These are phyloP conservation scores for Euglossa dilemma DNA, from an alignment of 1,140 invertebrate genomes.

Conservation along the genomic window DNA sequence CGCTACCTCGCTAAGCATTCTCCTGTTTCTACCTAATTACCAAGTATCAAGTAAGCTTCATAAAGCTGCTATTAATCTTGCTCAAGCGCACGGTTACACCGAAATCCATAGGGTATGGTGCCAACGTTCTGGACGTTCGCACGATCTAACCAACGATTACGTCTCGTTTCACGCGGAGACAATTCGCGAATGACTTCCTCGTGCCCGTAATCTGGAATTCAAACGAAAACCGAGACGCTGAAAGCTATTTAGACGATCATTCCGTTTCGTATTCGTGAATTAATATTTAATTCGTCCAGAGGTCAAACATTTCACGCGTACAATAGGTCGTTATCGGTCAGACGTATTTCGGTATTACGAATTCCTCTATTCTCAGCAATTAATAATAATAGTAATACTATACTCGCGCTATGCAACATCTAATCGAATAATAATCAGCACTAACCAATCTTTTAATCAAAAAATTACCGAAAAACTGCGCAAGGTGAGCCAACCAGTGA, in stretches of 20 bases:
- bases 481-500: not conserved
- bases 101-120: slow-evolving; percentile 21
- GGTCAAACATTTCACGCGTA: too few species aligned
- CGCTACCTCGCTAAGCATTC: slow-evolving; percentile 58
- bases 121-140: not conserved
- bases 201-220: not conserved
- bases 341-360: too few species aligned
- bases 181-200: not conserved
- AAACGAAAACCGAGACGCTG: not conserved
- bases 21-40: slow-evolving; percentile 64
- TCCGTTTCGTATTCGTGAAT: too few species aligned
- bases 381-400: too few species aligned
- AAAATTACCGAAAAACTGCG: not conserved
- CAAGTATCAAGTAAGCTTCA: slow-evolving; percentile 48
- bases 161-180: not conserved
- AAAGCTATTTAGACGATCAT: too few species aligned
- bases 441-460: too few species aligned
- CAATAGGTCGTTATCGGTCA: too few species aligned
- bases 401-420: too few species aligned
- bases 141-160: not conserved
- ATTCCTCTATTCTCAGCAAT: too few species aligned
- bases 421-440: too few species aligned
- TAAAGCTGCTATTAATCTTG: slow-evolving; percentile 64
- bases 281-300: too few species aligned
- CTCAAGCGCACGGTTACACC: slow-evolving; percentile 22